These are phyloP conservation scores for Nasonovia ribisnigri DNA, from an alignment of 2,888 invertebrate species.

Conservation along the genomic window DNA sequence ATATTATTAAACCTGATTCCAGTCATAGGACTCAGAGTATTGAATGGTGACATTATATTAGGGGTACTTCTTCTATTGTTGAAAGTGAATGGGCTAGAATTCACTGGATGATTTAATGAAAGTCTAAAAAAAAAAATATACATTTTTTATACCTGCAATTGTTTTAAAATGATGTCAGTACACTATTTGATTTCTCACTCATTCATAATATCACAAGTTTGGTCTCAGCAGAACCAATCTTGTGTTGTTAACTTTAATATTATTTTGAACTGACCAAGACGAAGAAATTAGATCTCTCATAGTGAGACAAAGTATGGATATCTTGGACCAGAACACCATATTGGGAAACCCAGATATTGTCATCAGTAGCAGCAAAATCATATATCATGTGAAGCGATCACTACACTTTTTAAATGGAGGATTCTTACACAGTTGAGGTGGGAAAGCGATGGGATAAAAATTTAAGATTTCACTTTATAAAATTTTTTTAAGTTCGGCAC, in stretches of 20 bases:
- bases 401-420: too few species aligned
- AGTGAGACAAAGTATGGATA: background rate
- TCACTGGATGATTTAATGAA: slow-evolving; percentile 60
- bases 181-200: background rate
- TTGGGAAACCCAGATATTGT: too few species aligned
- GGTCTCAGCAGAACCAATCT: background rate
- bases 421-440: too few species aligned
- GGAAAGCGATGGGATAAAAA: too few species aligned
- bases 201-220: background rate
- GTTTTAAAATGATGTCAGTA: background rate
- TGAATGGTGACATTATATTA: slow-evolving; percentile 61
- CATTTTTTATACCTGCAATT: background rate
- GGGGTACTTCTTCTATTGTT: slow-evolving; percentile 60
- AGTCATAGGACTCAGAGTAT: slow-evolving; percentile 56
- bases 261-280: background rate
- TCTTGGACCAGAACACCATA: too few species aligned
- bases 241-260: background rate
- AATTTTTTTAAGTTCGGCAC: too few species aligned
- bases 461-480: too few species aligned
- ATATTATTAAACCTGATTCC: slow-evolving; percentile 49
- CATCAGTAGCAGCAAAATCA: too few species aligned
- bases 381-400: too few species aligned
- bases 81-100: slow-evolving; percentile 56
- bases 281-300: background rate
- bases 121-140: slow-evolving; percentile 30